Percentiles rank a stretch among this genome's conserved stretches.
Conservation (phyloP, 2,888 invertebrate species). For the Microplitis manilae region DNA sequence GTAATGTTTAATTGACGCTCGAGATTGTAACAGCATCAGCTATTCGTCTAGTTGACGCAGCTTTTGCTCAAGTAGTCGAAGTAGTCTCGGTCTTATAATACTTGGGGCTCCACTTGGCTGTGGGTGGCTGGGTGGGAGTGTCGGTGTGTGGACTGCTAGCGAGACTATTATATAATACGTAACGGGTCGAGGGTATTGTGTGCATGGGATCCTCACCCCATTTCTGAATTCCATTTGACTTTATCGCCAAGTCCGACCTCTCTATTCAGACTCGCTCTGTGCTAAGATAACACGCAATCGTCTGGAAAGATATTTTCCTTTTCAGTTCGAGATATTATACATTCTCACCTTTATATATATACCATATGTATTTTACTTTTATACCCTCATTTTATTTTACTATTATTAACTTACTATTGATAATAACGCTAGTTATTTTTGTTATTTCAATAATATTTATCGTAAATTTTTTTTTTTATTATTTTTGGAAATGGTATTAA, state of each 20-base stretch:
- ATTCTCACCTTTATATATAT: neutral
- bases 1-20: neutral
- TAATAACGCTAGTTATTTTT: neutral
- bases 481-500: neutral
- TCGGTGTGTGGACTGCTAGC: neutral
- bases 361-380: neutral
- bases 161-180: no score
- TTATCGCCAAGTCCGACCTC: neutral
- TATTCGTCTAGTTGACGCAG: slow-evolving; percentile 20
- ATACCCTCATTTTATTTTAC: neutral
- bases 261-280: neutral
- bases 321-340: neutral
- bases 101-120: no score
- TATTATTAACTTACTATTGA: neutral
- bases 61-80: slow-evolving; percentile 13
- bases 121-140: neutral
- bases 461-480: neutral
- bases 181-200: neutral
- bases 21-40: neutral
- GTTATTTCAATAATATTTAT: neutral
- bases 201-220: neutral
- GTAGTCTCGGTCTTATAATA: neutral
- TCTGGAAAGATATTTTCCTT: neutral
- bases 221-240: neutral
- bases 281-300: slow-evolving; percentile 1